These are phyloP conservation scores for Oreohelix idahoensis DNA, from an alignment of 1,140 invertebrate species.

Conservation along the genomic window DNA sequence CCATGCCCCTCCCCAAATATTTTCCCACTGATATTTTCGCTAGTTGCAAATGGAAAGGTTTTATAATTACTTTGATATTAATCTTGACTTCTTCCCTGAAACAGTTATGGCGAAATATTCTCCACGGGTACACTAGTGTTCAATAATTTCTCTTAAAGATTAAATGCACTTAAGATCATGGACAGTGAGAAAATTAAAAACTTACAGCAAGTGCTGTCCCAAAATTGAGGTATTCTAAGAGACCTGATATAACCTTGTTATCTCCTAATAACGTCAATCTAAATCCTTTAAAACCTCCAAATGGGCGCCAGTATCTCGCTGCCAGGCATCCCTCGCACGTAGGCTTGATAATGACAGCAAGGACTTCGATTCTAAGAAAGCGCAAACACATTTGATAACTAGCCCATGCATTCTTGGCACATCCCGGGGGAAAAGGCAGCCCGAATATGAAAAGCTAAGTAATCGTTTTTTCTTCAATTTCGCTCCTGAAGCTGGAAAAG, in stretches of 20 bases:
- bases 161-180: too few species aligned
- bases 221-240: not conserved
- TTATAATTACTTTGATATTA: too few species aligned
- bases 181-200: too few species aligned
- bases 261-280: not conserved
- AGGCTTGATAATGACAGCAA: constrained; percentile 33
- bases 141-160: too few species aligned
- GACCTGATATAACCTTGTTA: not conserved
- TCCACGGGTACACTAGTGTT: too few species aligned
- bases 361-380: not conserved
- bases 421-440: constrained; percentile 24
- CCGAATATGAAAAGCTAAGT: constrained; percentile 38
- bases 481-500: constrained; percentile 10
- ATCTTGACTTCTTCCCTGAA: too few species aligned
- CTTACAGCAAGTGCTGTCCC: too few species aligned
- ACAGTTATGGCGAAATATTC: too few species aligned
- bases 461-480: constrained; percentile 59
- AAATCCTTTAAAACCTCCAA: not conserved
- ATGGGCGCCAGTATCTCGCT: constrained; percentile 29
- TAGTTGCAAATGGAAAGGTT: too few species aligned
- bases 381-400: not conserved
- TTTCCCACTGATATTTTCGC: too few species aligned
- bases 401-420: constrained; percentile 32
- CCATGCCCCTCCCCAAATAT: too few species aligned
- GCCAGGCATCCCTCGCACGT: constrained; percentile 18